A percentile compares a stretch with the other conserved stretches of the same genome.
Evolutionary conservation across 2,113 vertebrate genomes (phyloP).

Genomic region (Herpailurus yagouaroundi): DNA sequence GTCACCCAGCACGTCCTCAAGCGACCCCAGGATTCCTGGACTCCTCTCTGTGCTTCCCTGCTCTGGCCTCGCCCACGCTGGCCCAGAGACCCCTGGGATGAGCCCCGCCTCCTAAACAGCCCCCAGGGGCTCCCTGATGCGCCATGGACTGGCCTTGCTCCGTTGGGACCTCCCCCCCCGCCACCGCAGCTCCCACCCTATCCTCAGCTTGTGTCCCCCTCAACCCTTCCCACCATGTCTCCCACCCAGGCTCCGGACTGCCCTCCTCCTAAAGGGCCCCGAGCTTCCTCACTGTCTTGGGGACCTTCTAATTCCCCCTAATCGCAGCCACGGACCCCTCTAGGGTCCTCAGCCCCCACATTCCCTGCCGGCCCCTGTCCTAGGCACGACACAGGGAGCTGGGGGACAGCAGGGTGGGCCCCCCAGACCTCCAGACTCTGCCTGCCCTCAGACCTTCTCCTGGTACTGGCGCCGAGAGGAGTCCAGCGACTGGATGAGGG

Average conservation of each 20-base stretch:
- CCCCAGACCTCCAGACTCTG: fast-evolving
- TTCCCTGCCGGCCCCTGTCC: background rate
- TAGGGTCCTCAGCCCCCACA: background rate
- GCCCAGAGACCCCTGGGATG: background rate
- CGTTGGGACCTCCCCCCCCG: fast-evolving
- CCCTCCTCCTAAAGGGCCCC: background rate
- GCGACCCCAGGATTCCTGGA: background rate
- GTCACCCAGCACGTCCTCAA: background rate
- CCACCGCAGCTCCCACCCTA: too few species aligned
- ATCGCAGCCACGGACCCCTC: background rate
- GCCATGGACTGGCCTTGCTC: background rate
- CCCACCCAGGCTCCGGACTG: background rate
- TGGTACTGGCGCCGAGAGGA: slow-evolving; percentile 95
- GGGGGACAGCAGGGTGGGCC: fast-evolving
- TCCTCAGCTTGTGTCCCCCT: background rate
- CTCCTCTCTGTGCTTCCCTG: background rate
- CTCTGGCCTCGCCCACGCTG: fast-evolving
- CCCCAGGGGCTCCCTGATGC: background rate
- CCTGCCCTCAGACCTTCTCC: slow-evolving; percentile 90
- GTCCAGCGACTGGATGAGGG: slow-evolving; percentile 95
- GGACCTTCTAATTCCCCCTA: background rate
- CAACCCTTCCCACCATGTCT: fast-evolving
- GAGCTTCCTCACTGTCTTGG: background rate
- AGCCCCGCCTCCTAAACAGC: fast-evolving
- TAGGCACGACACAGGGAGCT: too few species aligned